Evolutionary conservation across 1,140 invertebrate genomes (phyloP).

Genomic region (Zelostemma sp.): DNA sequence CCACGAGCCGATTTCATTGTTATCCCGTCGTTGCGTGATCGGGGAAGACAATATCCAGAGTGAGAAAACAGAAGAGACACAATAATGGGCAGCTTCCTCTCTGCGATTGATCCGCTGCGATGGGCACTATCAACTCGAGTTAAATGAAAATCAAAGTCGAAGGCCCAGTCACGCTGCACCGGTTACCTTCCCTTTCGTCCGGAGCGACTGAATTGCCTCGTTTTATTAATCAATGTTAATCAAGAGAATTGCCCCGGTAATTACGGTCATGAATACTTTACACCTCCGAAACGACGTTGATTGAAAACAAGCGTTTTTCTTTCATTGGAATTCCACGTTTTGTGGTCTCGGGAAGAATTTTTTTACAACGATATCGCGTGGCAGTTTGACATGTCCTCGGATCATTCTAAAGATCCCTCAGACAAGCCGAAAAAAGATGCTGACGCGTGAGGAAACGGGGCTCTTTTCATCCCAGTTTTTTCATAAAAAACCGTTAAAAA

Average conservation of each 20-base stretch:
- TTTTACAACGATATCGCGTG: conserved; percentile 50
- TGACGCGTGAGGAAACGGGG: conserved; percentile 39
- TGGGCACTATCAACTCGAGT: conserved; percentile 27
- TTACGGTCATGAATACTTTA: neutral
- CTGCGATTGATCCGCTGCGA: conserved; percentile 33
- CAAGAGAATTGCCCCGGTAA: conserved; percentile 1
- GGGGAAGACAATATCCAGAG: conserved; percentile 5
- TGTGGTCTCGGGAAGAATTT: conserved; percentile 24
- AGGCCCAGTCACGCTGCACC: conserved; percentile 18
- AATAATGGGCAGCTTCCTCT: conserved; percentile 43
- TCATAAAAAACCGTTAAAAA: no score
- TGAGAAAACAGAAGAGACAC: conserved; percentile 8
- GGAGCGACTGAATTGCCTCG: neutral
- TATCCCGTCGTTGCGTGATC: conserved; percentile 31
- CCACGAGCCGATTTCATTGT: conserved; percentile 17
- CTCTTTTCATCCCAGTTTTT: no score
- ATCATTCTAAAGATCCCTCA: conserved; percentile 35
- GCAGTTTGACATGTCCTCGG: conserved; percentile 39
- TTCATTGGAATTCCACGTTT: conserved; percentile 7
- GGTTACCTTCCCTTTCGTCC: conserved; percentile 1
- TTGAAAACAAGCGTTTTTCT: conserved; percentile 1
- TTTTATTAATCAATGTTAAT: conserved; percentile 2
- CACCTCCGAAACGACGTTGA: neutral
- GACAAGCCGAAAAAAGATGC: conserved; percentile 18
- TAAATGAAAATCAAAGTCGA: conserved; percentile 40